A percentile compares a stretch with the other conserved stretches of the same genome.
phyloP scores from a whole-genome alignment of 2,888 invertebrate species.

The Dione vanillae region DNA sequence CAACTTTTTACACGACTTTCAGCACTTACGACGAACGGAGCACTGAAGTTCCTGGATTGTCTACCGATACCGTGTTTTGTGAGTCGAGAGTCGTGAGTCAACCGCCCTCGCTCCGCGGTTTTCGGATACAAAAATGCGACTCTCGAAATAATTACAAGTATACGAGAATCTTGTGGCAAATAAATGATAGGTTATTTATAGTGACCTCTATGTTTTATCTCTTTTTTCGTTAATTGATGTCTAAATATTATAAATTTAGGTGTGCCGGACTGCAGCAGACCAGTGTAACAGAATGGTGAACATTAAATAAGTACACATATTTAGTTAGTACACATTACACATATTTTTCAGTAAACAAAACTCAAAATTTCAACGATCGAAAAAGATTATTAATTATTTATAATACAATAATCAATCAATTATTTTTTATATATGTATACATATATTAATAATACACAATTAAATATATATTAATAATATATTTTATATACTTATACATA shows the following conservation, averaged over 20 bases:
- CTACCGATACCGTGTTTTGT: conserved; percentile 64
- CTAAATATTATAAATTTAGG: conserved; percentile 33
- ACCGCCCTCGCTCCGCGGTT: conserved; percentile 54
- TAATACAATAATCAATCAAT: too few species aligned
- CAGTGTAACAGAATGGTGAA: neutral
- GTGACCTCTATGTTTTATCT: conserved; percentile 60
- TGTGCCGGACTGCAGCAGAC: neutral
- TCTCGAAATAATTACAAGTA: conserved; percentile 66
- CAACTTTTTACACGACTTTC: conserved; percentile 84
- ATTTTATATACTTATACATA: too few species aligned
- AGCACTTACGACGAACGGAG: conserved; percentile 81
- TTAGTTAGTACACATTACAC: too few species aligned
- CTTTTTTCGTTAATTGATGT: conserved; percentile 55
- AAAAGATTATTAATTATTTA: too few species aligned
- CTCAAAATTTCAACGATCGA: too few species aligned
- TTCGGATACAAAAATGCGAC: conserved; percentile 60
- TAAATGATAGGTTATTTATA: conserved; percentile 68
- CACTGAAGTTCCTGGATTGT: conserved; percentile 77
- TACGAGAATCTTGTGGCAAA: conserved; percentile 56
- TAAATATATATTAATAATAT: too few species aligned
- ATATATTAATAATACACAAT: too few species aligned
- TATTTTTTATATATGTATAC: too few species aligned
- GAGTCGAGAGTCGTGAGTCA: conserved; percentile 62
- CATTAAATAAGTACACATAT: neutral
- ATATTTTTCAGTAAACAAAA: too few species aligned